Percentiles rank a stretch among this genome's conserved stretches.
Evolutionary conservation across 2,113 vertebrate species (phyloP).

Genomic region (Ochotona princeps): DNA sequence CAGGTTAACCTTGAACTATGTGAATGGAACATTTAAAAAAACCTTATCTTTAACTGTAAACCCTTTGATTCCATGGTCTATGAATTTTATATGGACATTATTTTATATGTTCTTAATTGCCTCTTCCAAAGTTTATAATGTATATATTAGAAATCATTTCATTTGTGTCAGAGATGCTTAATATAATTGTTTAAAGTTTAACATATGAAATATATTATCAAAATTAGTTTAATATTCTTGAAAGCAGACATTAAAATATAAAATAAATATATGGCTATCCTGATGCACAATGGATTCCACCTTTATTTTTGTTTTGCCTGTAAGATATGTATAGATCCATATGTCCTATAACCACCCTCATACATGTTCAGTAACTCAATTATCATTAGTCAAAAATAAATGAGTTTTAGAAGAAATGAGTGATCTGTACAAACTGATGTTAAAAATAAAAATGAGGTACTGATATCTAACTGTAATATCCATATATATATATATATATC

Average conservation of each 20-base stretch:
- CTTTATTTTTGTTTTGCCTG: constrained; percentile 43
- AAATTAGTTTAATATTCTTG: constrained; percentile 32
- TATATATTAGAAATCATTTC: not conserved
- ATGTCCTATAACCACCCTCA: not conserved
- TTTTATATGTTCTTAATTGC: not conserved
- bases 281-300: constrained; percentile 15
- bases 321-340: constrained; percentile 3
- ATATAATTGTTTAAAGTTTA: constrained; percentile 10
- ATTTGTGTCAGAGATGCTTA: not conserved
- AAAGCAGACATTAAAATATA: constrained; percentile 35
- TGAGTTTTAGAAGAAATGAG: not conserved
- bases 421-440: not conserved
- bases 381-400: constrained; percentile 10
- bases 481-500: not conserved
- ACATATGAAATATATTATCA: constrained; percentile 23
- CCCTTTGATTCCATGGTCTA: not conserved
- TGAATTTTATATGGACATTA: not conserved
- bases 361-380: not conserved
- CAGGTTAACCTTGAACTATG: not conserved
- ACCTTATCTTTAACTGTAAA: not conserved
- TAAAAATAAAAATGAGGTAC: not conserved
- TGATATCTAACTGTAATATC: not conserved
- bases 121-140: not conserved
- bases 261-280: not conserved
- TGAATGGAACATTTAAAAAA: not conserved